Conservation (phyloP, 2,888 invertebrate genomes). For the Sylvicola fuscatus region DNA sequence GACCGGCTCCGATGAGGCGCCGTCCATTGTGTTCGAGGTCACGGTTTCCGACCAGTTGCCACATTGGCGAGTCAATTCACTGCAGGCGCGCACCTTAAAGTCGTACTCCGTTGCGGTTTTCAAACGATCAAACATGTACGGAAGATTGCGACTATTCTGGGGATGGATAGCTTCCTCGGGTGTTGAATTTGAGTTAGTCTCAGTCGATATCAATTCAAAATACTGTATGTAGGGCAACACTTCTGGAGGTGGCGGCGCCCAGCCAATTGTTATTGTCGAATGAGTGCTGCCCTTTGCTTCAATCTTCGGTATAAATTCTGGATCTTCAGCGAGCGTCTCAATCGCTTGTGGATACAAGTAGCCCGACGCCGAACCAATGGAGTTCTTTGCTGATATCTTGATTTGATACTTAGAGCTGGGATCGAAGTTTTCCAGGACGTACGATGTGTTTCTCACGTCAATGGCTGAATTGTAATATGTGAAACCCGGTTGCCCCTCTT, state of each 20-base stretch:
- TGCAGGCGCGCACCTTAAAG: constrained; percentile 64
- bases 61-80: constrained; percentile 51
- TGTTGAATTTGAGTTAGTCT: constrained; percentile 28
- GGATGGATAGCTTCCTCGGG: constrained; percentile 38
- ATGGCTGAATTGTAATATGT: constrained; percentile 37
- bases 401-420: constrained; percentile 45
- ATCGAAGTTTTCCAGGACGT: constrained; percentile 42
- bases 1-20: constrained; percentile 51
- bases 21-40: constrained; percentile 67
- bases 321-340: constrained; percentile 47
- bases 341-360: constrained; percentile 32
- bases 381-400: constrained; percentile 43
- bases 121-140: constrained; percentile 57
- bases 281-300: constrained; percentile 42
- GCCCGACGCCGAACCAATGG: constrained; percentile 34
- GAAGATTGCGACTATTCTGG: constrained; percentile 39
- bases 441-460: constrained; percentile 40
- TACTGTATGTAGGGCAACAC: constrained; percentile 52
- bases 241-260: constrained; percentile 44
- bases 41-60: constrained; percentile 58
- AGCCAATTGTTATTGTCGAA: constrained; percentile 63
- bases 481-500: constrained; percentile 33
- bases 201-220: constrained; percentile 44
- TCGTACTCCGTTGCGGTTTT: constrained; percentile 61
- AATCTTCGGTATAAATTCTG: constrained; percentile 56